These are phyloP conservation scores for Pelecanoides urinatrix DNA, from an alignment of 2,113 vertebrate species.

Conservation along the genomic window DNA sequence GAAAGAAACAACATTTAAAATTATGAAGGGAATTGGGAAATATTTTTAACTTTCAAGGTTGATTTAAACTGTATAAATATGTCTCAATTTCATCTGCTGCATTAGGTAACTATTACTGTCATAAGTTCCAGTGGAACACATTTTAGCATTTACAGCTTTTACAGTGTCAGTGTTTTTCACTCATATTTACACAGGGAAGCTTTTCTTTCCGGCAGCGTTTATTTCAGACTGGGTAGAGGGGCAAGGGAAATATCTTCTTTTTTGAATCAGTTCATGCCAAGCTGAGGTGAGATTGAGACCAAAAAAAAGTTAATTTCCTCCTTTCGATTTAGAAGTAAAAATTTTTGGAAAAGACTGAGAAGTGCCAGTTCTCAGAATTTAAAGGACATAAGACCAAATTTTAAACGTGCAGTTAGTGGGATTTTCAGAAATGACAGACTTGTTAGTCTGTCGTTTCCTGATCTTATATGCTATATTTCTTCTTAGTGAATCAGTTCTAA, in stretches of 20 bases:
- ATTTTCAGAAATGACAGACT: not conserved
- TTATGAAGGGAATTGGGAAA: constrained; percentile 21
- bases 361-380: not conserved
- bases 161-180: not conserved
- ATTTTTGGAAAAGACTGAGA: not conserved
- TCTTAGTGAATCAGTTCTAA: not conserved
- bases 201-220: not conserved
- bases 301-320: not conserved
- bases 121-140: not conserved
- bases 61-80: constrained; percentile 10
- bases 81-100: constrained; percentile 9
- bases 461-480: not conserved
- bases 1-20: not conserved
- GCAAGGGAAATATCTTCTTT: not conserved
- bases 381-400: not conserved
- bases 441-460: not conserved
- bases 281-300: not conserved
- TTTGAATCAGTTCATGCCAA: not conserved
- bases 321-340: not conserved
- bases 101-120: not conserved
- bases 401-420: not conserved
- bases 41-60: not conserved
- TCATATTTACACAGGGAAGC: not conserved
- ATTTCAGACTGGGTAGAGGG: not conserved
- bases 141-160: not conserved